Percentiles rank a stretch among this genome's conserved stretches.
These are phyloP conservation scores for Asobara japonica DNA, from an alignment of 1,140 invertebrate species.

Conservation along the genomic window DNA sequence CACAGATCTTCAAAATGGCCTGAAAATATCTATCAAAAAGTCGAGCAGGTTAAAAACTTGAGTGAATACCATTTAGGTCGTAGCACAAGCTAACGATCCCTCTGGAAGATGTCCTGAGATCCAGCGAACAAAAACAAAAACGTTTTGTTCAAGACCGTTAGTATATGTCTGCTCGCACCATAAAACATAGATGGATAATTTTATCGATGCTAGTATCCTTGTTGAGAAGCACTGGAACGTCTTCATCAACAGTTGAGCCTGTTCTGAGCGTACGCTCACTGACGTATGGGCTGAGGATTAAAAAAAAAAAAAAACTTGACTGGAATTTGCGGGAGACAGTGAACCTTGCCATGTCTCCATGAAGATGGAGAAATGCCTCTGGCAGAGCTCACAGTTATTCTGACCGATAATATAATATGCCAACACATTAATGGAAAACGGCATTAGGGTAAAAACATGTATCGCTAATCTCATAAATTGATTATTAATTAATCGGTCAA, in stretches of 20 bases:
- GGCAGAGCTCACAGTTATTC: too few relatives aligned
- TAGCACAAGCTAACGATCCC: slow-evolving; percentile 1
- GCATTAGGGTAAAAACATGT: background rate
- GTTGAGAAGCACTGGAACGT: background rate
- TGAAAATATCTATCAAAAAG: too few relatives aligned
- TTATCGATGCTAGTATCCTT: slow-evolving; percentile 19
- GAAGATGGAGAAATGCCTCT: background rate
- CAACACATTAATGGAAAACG: too few relatives aligned
- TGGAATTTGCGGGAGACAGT: background rate
- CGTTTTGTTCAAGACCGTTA: background rate
- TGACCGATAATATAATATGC: too few relatives aligned
- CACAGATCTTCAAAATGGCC: too few relatives aligned
- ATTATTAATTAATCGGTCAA: slow-evolving; percentile 9
- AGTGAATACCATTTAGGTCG: too few relatives aligned
- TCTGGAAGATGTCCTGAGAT: background rate
- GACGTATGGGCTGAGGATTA: background rate
- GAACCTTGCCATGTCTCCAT: background rate
- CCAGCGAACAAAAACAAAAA: background rate
- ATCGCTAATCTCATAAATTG: background rate
- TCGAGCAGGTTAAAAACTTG: too few relatives aligned
- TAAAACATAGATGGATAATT: slow-evolving; percentile 25
- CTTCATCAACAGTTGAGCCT: slow-evolving; percentile 7
- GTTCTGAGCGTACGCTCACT: background rate
- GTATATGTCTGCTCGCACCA: background rate
- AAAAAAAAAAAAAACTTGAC: slow-evolving; percentile 13